Base-by-base conservation (phyloP, 2,113 vertebrate species). In the Sebastes fasciatus region DNA sequence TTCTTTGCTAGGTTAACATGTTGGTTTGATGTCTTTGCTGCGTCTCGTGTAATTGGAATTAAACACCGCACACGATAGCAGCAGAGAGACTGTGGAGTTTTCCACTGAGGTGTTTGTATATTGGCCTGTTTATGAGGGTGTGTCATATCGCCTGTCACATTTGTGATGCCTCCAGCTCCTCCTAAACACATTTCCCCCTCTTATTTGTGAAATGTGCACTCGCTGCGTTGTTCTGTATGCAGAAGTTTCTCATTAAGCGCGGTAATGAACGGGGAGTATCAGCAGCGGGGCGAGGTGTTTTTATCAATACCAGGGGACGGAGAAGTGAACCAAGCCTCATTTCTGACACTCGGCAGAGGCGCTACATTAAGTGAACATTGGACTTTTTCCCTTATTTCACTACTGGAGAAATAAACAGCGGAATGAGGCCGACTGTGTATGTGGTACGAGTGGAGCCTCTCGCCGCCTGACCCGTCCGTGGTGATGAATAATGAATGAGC, bases 401-500 rank as follows among this genome's bases (percentile, higher is more conserved):
- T 68, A 66, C 74, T 61, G 75, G 84, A 52, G 80, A 85, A 89
- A 89, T 91, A 91, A 92, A 91, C 86, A 88, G 82, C 45, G 57
- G 79, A 79, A 86, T 23, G 63, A 86, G 86, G 79, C 72, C 68
- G 73, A 63, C 60, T 87, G 85, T 76, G 76, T 86, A 73, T 86
- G 80, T 81, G 79, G 80, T 57, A 74, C 69, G 42, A 62, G 83
- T 85, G 88, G 83, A 93, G 91, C 86, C 81, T 91, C 88, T 88
- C 57, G 87, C 91, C 16, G 90, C 86, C 88, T 88, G 91, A 93
- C 93, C 90, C 86, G 80, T 92, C 89, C 82, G 48, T 67, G 84
- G 77, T 80, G 83, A 93, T 95, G 93, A 95, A 95, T 95, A 95
- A 95, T 96, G 88, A 93, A 95, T 94, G 91, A 83, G 90, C 87